These are phyloP conservation scores for Torymus aiolomorphi DNA, from an alignment of 2,888 invertebrate genomes.

Conservation along the genomic window DNA sequence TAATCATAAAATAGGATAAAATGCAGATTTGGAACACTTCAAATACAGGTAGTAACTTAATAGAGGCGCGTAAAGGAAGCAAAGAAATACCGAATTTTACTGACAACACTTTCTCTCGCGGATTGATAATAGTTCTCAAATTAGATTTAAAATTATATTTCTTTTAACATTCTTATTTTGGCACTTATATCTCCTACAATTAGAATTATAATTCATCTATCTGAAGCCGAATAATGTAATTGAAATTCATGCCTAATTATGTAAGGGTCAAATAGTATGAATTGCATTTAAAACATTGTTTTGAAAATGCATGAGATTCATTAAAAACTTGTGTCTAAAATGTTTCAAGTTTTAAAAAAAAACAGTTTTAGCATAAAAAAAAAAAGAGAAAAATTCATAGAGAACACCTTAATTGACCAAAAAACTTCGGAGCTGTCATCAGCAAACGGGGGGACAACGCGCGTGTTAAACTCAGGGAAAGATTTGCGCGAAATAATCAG, in stretches of 20 bases:
- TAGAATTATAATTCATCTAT: constrained; percentile 26
- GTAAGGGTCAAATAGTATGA: constrained; percentile 28
- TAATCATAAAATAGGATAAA: constrained; percentile 59
- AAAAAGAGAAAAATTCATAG: too few species aligned
- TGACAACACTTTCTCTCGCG: constrained; percentile 39
- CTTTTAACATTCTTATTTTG: constrained; percentile 12
- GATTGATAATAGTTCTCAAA: constrained; percentile 16
- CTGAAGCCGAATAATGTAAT: constrained; percentile 12
- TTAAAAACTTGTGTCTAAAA: background rate
- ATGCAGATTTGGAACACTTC: constrained; percentile 56
- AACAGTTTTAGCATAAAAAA: constrained; percentile 3
- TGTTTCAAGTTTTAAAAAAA: constrained; percentile 18
- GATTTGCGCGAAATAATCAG: too few species aligned
- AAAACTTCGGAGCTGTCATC: too few species aligned
- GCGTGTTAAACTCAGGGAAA: too few species aligned
- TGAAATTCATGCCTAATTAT: constrained; percentile 4
- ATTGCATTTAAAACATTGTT: constrained; percentile 41
- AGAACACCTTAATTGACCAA: too few species aligned
- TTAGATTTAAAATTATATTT: constrained; percentile 37
- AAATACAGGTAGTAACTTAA: constrained; percentile 52
- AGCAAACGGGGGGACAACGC: too few species aligned
- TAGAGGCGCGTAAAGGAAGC: constrained; percentile 45
- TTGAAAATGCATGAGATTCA: constrained; percentile 15
- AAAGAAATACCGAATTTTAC: constrained; percentile 60
- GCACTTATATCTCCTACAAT: constrained; percentile 4